Evolutionary conservation across 2,113 vertebrate species (phyloP), one percentile per base, ranked within the genome.

Genomic region (Pteruthius melanotis): DNA sequence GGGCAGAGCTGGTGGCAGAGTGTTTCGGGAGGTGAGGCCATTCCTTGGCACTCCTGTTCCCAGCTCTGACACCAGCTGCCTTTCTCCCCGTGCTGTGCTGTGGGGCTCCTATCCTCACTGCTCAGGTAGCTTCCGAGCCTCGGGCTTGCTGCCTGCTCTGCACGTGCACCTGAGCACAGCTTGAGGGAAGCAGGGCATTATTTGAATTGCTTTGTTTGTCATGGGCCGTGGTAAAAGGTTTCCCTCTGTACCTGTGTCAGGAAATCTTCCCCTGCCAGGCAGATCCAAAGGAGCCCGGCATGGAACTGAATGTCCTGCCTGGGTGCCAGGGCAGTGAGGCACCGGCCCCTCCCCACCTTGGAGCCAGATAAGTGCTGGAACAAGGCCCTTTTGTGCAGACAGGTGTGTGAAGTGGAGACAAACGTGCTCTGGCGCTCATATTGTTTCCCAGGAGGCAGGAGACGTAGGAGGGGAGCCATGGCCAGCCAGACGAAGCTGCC

Each of bases 301-400:
- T 23, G 35, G 64, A 91, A 65, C 65, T 89, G n/a, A 50, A 26
- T 0, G 3, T 40, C 69, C 83, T 50, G 60, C 53, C 61, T 28
- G n/a, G 40, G 70, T 94, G 92, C 89, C 86, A 47, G 83, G 86
- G 83, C 27, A 20, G 65, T 18, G 6, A 80, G 80, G 83, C 68
- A 50, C 64, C 0, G 1, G 83, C 66, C 26, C 24, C 66, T 91
- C 83, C 63, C 89, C 60, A 75, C 16, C 75, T 35, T 19, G 87
- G 57, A 85, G 81, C 75, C 74, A 90, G 93, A 92, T 95, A 95
- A 96, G 89, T 4, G 4, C 49, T 83, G 35, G 64, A 95, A 95
- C 92, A 91, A 83, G 77, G 95, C 47, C 28, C 47, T 90, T 96
- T 72, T 96, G 92, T 94, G 90, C 68, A 74, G 68, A 50, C 56